Conservation (phyloP, 2,797 vertebrate species). For the Spinibarbus caldwelli region DNA sequence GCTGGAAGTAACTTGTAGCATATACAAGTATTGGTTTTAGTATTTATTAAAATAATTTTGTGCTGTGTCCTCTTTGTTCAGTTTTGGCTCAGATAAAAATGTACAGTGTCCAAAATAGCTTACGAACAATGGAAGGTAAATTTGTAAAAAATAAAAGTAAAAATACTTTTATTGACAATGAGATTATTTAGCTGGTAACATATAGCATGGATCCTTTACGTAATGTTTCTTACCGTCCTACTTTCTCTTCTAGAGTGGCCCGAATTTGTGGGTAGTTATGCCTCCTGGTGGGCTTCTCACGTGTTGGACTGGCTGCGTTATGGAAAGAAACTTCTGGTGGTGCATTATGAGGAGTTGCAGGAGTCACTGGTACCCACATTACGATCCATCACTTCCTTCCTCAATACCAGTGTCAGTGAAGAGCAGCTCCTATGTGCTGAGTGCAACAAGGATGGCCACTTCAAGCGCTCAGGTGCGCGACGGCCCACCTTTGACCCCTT, state of each 20-base stretch:
- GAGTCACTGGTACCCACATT: slow-evolving; percentile 85
- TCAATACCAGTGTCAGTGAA: slow-evolving; percentile 85
- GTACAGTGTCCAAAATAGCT: no score
- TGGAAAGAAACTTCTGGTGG: slow-evolving; percentile 84
- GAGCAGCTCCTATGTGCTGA: slow-evolving; percentile 92
- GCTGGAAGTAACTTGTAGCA: no score
- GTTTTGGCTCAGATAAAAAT: no score
- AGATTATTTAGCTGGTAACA: no score
- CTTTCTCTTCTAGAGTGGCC: slow-evolving; percentile 85
- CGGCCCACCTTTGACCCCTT: slow-evolving; percentile 88
- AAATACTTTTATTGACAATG: no score
- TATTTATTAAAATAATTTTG: no score
- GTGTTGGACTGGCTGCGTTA: slow-evolving; percentile 93
- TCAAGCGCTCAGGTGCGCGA: slow-evolving; percentile 84
- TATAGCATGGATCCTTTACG: no score
- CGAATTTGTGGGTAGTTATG: slow-evolving; percentile 94
- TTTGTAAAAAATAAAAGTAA: no score
- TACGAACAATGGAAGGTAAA: no score
- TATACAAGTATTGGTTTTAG: no score
- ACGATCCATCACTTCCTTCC: slow-evolving; percentile 84
- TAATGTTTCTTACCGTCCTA: not conserved
- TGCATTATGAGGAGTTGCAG: slow-evolving; percentile 93
- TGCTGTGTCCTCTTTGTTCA: no score
- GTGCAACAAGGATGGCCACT: slow-evolving; percentile 94
- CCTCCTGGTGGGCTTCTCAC: slow-evolving; percentile 97